Conservation (phyloP, 37 sponge, comb jelly and placozoan genomes). For the Ephydatia muelleri region DNA sequence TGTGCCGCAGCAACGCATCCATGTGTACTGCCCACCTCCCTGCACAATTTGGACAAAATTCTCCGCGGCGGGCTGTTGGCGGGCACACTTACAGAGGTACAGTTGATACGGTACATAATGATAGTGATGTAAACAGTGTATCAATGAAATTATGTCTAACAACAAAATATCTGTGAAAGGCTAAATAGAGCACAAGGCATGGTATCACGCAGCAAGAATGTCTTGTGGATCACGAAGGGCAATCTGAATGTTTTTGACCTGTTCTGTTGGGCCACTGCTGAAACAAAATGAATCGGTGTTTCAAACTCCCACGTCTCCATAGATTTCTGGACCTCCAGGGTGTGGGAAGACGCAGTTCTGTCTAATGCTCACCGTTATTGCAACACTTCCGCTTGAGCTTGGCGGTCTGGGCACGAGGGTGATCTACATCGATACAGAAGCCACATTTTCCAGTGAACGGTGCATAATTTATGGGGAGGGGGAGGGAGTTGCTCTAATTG, state of each 20-base stretch:
- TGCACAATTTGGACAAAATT: conserved; percentile 51
- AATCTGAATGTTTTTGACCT: too few species aligned
- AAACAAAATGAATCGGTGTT: neutral
- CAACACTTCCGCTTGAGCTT: conserved; percentile 25
- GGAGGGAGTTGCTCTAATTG: too few species aligned
- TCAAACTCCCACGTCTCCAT: neutral
- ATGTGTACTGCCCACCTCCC: conserved; percentile 43
- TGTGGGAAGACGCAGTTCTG: conserved; percentile 90
- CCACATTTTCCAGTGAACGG: conserved; percentile 74
- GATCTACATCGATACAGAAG: conserved; percentile 82
- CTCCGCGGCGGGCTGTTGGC: conserved; percentile 75
- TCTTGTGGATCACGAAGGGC: neutral
- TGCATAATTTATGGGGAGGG: too few species aligned
- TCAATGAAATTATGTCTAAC: too few species aligned
- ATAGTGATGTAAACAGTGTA: too few species aligned
- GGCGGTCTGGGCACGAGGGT: conserved; percentile 47
- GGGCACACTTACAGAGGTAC: conserved; percentile 76
- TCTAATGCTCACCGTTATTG: conserved; percentile 40
- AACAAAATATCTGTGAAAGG: too few species aligned
- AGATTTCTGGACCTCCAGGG: conserved; percentile 82
- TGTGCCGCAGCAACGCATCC: neutral
- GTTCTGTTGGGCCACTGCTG: too few species aligned
- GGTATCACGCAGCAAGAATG: neutral
- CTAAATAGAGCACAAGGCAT: neutral
- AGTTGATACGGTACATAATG: too few species aligned